Conservation (phyloP, 2,888 invertebrate species). For the Pasiphila rectangulata region DNA sequence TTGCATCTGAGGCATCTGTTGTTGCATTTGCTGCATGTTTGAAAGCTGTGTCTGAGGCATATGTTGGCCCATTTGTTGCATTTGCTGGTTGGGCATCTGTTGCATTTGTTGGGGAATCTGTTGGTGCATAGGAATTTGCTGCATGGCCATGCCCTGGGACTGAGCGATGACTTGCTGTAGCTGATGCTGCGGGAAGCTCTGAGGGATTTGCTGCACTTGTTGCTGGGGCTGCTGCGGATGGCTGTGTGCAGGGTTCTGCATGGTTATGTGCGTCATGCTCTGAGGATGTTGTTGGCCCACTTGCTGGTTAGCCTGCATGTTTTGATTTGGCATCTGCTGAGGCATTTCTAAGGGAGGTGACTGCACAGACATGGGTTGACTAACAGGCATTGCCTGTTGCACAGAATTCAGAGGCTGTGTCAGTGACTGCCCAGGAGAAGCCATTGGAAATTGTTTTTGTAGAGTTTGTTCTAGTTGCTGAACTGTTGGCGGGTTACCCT, state of each 20-base stretch:
- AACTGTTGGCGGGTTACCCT: conserved; percentile 65
- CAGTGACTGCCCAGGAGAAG: conserved; percentile 75
- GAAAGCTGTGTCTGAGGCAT: conserved; percentile 71
- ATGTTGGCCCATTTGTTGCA: conserved; percentile 77
- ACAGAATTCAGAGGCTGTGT: conserved; percentile 73
- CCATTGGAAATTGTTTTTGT: conserved; percentile 77
- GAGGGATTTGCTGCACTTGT: conserved; percentile 76
- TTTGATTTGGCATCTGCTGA: conserved; percentile 74
- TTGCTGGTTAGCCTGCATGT: conserved; percentile 64
- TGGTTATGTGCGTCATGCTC: conserved; percentile 76
- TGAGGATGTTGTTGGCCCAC: conserved; percentile 75
- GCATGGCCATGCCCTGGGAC: conserved; percentile 74
- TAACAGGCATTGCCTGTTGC: conserved; percentile 71
- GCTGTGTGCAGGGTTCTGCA: conserved; percentile 66
- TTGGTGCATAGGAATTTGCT: conserved; percentile 78
- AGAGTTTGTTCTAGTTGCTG: conserved; percentile 76
- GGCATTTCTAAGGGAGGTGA: conserved; percentile 78
- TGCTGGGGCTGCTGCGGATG: conserved; percentile 67
- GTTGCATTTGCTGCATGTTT: conserved; percentile 77
- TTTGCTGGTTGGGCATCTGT: conserved; percentile 76
- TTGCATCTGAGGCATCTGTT: conserved; percentile 77
- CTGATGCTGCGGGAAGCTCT: conserved; percentile 79
- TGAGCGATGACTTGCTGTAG: conserved; percentile 77
- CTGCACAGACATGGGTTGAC: conserved; percentile 72
- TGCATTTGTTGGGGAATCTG: conserved; percentile 79